Conservation (phyloP, 1,140 invertebrate genomes). For the Drosophila paulistorum region DNA sequence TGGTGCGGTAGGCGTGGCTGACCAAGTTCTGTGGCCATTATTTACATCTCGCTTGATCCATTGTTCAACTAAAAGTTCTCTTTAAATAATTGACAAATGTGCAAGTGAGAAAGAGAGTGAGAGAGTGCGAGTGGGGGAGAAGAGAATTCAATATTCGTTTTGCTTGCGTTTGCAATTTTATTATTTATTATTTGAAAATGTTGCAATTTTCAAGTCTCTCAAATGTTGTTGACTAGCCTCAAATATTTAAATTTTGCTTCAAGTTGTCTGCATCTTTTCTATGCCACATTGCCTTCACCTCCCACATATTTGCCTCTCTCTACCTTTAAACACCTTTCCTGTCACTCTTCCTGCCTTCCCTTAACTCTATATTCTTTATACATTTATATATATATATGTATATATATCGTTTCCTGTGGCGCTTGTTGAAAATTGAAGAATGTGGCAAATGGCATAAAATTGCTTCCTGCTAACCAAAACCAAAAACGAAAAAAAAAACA, state of each 20-base stretch:
- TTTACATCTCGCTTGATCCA: conserved; percentile 17
- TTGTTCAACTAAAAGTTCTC: conserved; percentile 17
- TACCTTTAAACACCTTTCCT: background rate
- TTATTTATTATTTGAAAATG: conserved; percentile 23
- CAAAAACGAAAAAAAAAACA: conserved; percentile 14
- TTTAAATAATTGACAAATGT: conserved; percentile 15
- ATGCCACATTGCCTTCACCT: background rate
- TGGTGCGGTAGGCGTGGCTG: conserved; percentile 15
- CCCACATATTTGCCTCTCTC: background rate
- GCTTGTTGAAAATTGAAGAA: conserved; percentile 17
- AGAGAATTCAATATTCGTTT: conserved; percentile 14
- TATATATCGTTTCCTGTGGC: background rate
- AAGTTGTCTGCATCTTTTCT: background rate
- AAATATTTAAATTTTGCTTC: conserved; percentile 21
- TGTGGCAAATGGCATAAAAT: conserved; percentile 26
- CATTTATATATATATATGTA: background rate
- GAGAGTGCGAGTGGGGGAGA: background rate
- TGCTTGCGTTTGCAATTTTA: conserved; percentile 6
- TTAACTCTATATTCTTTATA: background rate
- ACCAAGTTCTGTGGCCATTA: conserved; percentile 22
- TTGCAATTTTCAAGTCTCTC: conserved; percentile 16
- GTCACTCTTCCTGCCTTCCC: background rate
- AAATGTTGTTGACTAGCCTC: conserved; percentile 3
- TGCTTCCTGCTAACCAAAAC: conserved; percentile 11
- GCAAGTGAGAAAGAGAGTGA: conserved; percentile 1